Base-by-base conservation (phyloP, 1,140 invertebrate genomes). In the Hyposmocoma kahamanoa region DNA sequence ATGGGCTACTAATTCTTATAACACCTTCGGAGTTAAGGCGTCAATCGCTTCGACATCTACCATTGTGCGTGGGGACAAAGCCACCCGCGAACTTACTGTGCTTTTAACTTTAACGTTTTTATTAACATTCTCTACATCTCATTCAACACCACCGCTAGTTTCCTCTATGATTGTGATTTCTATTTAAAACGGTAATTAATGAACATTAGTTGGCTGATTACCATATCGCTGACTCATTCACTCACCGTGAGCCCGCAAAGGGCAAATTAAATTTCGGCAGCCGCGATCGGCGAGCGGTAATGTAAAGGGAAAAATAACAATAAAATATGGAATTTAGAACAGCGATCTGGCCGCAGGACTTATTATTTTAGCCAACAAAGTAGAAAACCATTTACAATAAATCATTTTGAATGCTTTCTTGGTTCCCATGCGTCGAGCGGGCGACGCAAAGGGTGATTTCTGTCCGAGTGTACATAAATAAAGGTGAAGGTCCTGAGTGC, bases 331-430 rank as follows among this genome's bases (percentile, higher is more conserved):
- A 83, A 80, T 81, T 80, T 83, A 83, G 79, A 84, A 77, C 74
- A 68, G 72, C 70, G 70, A 75, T 79, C 72, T 63, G 64, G 62
- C 53, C 68, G 66, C 71, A 60, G 64, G 53, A 61, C 72, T 81
- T 83, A 82, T 84, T 84, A 84, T 84, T 84, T 84, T 84, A 84
- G 75, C 81, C 81, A 81, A 84, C 81, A 84, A 84, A 79, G 81
- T 84, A 82, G 81, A 84, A 84, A 84, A 81, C 81, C 78, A 84
- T 84, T 84, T 84, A 84, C 78, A 81, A 84, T 84, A 84, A 84
- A 84, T 84, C 81, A 84, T 82, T 82, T 82, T 79, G 78, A 82
- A 80, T 76, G 78, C 74, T 73, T 80, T 81, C 78, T 82, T 67
- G 76, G 78, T 84, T 78, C 76, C 69, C 80, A 73, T 77, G 67